phyloP scores from a whole-genome alignment of 30 jellyfish, hydroid and myxozoan genomes.

The Hydractinia symbiolongicarpus region DNA sequence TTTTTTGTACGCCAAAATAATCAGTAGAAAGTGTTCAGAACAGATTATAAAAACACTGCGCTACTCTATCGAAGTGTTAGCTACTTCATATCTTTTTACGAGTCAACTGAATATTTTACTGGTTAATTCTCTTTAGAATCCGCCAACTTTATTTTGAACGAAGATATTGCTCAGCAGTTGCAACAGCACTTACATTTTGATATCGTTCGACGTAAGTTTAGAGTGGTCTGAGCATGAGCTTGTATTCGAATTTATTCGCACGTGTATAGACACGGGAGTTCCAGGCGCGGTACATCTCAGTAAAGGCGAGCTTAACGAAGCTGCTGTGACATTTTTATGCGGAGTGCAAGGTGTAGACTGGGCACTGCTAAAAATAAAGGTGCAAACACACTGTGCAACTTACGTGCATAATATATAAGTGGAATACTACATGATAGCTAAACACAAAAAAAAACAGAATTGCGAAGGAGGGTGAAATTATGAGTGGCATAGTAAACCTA shows the following conservation, averaged over 20 bases:
- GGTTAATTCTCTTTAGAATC: too few relatives aligned
- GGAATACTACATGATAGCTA: neutral
- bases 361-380: constrained; percentile 13
- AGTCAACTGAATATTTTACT: too few relatives aligned
- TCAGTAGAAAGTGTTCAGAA: too few relatives aligned
- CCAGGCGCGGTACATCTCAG: constrained; percentile 12
- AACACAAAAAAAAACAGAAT: constrained; percentile 1
- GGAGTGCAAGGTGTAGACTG: constrained; percentile 27
- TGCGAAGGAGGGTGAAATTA: constrained; percentile 14
- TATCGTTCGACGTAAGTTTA: neutral
- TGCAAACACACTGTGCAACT: neutral
- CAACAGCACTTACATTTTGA: constrained; percentile 13
- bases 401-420: neutral
- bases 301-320: neutral
- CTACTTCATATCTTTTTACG: too few relatives aligned
- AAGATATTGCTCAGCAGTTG: too few relatives aligned
- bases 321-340: neutral
- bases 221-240: constrained; percentile 32
- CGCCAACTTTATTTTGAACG: too few relatives aligned
- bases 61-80: too few relatives aligned
- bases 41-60: too few relatives aligned
- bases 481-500: neutral
- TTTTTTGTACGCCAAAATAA: too few relatives aligned
- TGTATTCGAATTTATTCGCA: constrained; percentile 18
- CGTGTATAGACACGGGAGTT: constrained; percentile 23